Evolutionary conservation across 1,140 invertebrate species (phyloP), one percentile per base, ranked within the genome.

Genomic region (Listronotus oregonensis): DNA sequence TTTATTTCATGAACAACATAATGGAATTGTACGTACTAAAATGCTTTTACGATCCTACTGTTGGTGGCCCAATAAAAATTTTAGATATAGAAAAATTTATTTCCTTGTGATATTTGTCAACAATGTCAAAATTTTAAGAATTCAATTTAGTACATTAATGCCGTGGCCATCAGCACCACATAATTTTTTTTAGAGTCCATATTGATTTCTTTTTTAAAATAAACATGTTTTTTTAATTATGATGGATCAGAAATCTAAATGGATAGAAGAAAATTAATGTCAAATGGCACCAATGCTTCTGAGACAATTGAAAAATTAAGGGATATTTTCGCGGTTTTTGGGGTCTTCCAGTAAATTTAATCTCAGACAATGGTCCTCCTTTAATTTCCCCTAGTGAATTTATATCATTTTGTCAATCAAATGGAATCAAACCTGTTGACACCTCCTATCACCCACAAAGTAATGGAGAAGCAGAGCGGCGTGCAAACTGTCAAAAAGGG

Each of bases 321-420:
- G 51, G 47, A 67, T 14, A 43, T 57, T 63, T 69, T 59, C 42
- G 46, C 15, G 37, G 44, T 10, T 51, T 55, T 66, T n/a, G n/a
- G n/a, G 81, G 79, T 9, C 66, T 82, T 52, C 80, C 79, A 11
- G 61, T 75, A 18, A 69, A 68, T 39, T 42, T 82, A 6, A 75
- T 82, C 14, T 75, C 76, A 0, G 82, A 85, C 68, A 78, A 80
- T 66, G 78, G 77, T 44, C 75, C 78, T 7, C 73, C 80, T 51
- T 83, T 82, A 66, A 73, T 3, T 27, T 27, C n/a, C n/a, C n/a
- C 21, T 27, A 27, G 21, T 5, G n/a, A 27, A 27, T 27, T 27
- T 27, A 67, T 9, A 40, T 63, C 0, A 84, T 83, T 71, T 52
- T 76, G 34, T 18, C 66, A 46, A 46, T 44, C 73, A 55, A 81